Percentiles rank a stretch among this genome's conserved stretches.
Conservation (phyloP, 1,140 invertebrate genomes). For the Mycetomoellerius zeteki region DNA sequence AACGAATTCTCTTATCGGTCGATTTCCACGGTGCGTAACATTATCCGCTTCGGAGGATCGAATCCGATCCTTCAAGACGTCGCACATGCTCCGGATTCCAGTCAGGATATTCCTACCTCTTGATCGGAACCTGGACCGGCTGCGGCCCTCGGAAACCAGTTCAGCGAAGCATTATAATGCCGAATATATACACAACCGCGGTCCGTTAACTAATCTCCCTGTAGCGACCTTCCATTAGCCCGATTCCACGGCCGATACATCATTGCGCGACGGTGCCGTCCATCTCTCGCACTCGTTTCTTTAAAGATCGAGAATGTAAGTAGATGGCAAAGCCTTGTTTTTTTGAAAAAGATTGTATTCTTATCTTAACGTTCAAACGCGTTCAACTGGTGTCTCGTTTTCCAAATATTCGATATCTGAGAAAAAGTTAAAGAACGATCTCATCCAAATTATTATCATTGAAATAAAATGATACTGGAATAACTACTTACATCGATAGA, state of each 20-base stretch:
- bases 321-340: not conserved
- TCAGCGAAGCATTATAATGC: constrained; percentile 80
- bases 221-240: constrained; percentile 78
- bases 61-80: not conserved
- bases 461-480: not conserved
- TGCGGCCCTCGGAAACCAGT: constrained; percentile 76
- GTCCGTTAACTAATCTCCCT: constrained; percentile 80
- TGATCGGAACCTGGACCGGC: constrained; percentile 31
- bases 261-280: constrained; percentile 53
- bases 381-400: not conserved
- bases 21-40: constrained; percentile 35
- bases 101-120: constrained; percentile 11
- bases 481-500: not conserved
- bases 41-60: not conserved
- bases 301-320: not conserved
- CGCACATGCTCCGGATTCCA: constrained; percentile 63
- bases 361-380: not conserved
- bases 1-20: constrained; percentile 25
- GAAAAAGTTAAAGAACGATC: not conserved
- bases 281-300: constrained; percentile 9
- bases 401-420: not conserved
- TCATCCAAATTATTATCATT: not conserved
- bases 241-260: constrained; percentile 79
- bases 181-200: constrained; percentile 77
- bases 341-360: not conserved